phyloP scores from a whole-genome alignment of 2,888 invertebrate species.

The Lysandra bellargus region DNA sequence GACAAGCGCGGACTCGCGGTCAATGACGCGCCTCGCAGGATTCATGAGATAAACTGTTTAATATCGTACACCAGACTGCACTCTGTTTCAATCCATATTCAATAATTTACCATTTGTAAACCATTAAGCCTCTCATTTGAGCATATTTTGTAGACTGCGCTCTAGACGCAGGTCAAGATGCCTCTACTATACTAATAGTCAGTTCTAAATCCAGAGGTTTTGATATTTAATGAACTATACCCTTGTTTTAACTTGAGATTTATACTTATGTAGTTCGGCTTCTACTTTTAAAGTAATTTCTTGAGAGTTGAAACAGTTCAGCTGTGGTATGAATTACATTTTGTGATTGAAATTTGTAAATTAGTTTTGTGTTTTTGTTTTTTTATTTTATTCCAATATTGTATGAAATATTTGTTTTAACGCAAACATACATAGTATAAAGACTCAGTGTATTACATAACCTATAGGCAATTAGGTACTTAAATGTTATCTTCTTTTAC shows the following conservation, averaged over 20 bases:
- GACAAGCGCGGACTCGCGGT: constrained; percentile 66
- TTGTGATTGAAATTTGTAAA: neutral
- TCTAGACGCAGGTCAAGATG: no score
- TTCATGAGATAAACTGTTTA: constrained; percentile 34
- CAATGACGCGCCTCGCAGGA: constrained; percentile 56
- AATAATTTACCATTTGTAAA: neutral
- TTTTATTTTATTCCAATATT: neutral
- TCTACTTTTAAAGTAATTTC: neutral
- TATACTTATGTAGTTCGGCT: neutral
- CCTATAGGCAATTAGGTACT: no score
- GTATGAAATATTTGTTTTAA: no score
- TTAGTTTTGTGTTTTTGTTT: neutral
- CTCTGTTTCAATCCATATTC: neutral
- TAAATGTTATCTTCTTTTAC: neutral
- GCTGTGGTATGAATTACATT: neutral
- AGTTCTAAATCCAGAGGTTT: neutral
- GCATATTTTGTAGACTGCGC: neutral
- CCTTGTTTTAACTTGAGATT: neutral
- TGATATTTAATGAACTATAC: neutral
- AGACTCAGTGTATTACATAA: no score
- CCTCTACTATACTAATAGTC: neutral
- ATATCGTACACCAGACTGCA: neutral
- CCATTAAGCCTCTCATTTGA: neutral
- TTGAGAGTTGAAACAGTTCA: neutral
- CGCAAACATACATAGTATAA: no score